A percentile compares a stretch with the other conserved stretches of the same genome.
Conservation (phyloP, 1,140 invertebrate genomes). For the Teleopsis dalmanni region DNA sequence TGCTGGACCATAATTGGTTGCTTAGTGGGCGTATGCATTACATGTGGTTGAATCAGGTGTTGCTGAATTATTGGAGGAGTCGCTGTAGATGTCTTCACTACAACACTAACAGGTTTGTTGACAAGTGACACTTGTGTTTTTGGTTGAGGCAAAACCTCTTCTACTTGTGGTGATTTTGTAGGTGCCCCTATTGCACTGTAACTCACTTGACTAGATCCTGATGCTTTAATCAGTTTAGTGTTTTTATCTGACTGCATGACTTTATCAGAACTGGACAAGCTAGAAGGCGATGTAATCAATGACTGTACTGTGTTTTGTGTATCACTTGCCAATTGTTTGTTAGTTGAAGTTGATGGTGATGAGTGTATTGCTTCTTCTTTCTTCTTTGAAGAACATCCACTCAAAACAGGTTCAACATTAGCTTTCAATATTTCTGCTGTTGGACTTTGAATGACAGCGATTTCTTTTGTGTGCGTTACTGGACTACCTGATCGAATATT, state of each 20-base stretch:
- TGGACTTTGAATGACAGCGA: constrained; percentile 23
- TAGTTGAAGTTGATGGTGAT: not conserved
- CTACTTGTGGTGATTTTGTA: constrained; percentile 25
- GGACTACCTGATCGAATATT: too few species aligned
- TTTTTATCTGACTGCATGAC: too few species aligned
- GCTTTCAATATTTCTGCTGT: not conserved
- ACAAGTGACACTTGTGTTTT: constrained; percentile 15
- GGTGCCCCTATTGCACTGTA: constrained; percentile 27
- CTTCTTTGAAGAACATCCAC: too few species aligned
- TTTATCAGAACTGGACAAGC: too few species aligned
- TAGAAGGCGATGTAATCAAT: too few species aligned
- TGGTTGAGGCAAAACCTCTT: constrained; percentile 13
- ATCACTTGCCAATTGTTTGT: not conserved
- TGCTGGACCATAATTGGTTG: constrained; percentile 31
- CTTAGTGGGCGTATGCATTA: constrained; percentile 17
- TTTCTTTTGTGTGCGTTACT: too few species aligned
- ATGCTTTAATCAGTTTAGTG: too few species aligned
- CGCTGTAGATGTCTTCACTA: constrained; percentile 27
- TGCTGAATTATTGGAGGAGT: constrained; percentile 24
- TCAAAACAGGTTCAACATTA: too few species aligned
- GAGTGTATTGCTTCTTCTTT: constrained; percentile 20
- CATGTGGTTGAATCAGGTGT: constrained; percentile 12
- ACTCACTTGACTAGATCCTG: too few species aligned
- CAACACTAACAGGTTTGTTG: constrained; percentile 34
- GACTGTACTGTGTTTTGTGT: too few species aligned